Percentiles rank a stretch among this genome's conserved stretches.
Evolutionary conservation across 2,797 vertebrate species (phyloP).

Genomic region (Clarias fuscus): DNA sequence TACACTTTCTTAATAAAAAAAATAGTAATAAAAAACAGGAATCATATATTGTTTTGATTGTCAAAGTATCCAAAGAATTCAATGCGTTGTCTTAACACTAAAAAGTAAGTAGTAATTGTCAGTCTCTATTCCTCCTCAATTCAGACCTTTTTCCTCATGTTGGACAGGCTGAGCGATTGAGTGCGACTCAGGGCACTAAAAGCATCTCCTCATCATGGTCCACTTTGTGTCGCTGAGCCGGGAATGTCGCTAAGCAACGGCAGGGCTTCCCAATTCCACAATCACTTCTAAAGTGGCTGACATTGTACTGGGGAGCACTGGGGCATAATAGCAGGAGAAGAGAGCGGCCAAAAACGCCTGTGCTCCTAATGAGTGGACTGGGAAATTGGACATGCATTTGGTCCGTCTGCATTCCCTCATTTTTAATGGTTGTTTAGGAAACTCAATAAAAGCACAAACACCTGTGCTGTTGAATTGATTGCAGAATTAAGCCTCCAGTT

Average conservation of each 20-base stretch:
- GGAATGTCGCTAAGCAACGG: slow-evolving; percentile 75
- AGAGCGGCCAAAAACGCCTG: slow-evolving; percentile 62
- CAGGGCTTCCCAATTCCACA: slow-evolving; percentile 64
- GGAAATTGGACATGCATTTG: slow-evolving; percentile 65
- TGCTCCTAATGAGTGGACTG: slow-evolving; percentile 63
- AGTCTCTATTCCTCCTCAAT: slow-evolving; percentile 35
- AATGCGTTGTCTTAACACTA: neutral
- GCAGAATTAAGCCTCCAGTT: slow-evolving; percentile 2
- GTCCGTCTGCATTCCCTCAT: slow-evolving; percentile 41
- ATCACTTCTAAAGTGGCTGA: slow-evolving; percentile 66
- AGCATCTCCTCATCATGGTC: slow-evolving; percentile 59
- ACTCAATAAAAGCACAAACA: slow-evolving; percentile 47
- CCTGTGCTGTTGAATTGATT: slow-evolving; percentile 27
- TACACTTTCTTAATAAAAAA: neutral
- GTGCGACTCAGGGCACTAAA: slow-evolving; percentile 61
- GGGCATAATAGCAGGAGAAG: slow-evolving; percentile 65
- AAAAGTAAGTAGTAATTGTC: neutral
- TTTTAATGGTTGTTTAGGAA: slow-evolving; percentile 44
- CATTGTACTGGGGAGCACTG: slow-evolving; percentile 65
- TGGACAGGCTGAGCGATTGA: slow-evolving; percentile 55
- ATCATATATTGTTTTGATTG: neutral
- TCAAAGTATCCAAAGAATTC: neutral
- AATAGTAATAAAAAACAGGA: neutral
- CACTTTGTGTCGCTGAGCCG: slow-evolving; percentile 59
- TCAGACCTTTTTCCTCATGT: slow-evolving; percentile 68